Conservation (phyloP, 2,113 vertebrate genomes). For the Psephotus haematonotus region DNA sequence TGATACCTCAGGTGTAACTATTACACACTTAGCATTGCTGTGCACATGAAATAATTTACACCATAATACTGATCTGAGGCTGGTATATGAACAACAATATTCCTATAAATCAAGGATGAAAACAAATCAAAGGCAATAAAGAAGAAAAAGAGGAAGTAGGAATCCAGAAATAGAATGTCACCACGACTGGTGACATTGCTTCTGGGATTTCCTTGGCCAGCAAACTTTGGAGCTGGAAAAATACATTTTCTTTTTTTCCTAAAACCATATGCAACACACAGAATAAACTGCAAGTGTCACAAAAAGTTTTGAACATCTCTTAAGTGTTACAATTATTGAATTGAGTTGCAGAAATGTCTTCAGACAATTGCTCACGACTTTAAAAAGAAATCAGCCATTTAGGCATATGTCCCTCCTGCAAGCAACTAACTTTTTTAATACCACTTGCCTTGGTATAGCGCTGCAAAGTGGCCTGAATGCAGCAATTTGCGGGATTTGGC, state of each 20-base stretch:
- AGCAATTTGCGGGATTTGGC: constrained; percentile 60
- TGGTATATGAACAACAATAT: background rate
- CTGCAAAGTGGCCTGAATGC: constrained; percentile 50
- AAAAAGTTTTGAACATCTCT: background rate
- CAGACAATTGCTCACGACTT: background rate
- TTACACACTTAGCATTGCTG: background rate
- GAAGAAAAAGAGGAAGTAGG: background rate
- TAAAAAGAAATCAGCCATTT: constrained; percentile 2
- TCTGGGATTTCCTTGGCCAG: background rate
- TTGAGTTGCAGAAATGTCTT: background rate
- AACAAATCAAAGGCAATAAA: background rate
- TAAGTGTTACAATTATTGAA: background rate
- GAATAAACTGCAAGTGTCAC: background rate
- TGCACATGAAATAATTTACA: background rate
- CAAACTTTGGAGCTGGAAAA: background rate
- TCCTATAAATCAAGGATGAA: background rate
- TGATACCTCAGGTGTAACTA: constrained; percentile 50
- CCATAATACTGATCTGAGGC: background rate
- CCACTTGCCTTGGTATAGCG: background rate
- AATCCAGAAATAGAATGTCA: background rate
- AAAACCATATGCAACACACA: background rate
- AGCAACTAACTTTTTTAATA: constrained; percentile 31
- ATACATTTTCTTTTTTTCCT: background rate
- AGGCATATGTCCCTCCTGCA: constrained; percentile 3
- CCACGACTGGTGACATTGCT: background rate